Evolutionary conservation across 1,140 invertebrate species (phyloP), one percentile per base, ranked within the genome.

Genomic region (Parapsyche elsis): DNA sequence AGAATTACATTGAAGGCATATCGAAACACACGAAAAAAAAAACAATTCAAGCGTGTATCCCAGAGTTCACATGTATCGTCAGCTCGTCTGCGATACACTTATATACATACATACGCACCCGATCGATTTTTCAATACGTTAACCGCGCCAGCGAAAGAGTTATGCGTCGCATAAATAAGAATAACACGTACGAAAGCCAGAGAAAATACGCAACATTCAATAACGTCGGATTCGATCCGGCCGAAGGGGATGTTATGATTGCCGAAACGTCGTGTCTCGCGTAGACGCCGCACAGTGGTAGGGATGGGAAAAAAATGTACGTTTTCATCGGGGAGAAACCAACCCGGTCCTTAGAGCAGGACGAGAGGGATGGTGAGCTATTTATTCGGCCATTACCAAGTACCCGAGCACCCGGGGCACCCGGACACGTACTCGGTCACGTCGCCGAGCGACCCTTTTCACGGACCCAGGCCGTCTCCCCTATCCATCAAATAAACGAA

Each of bases 381-480:
- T 75, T 75, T 75, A 75, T 75, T 75, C 49, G 73, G 16, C 73
- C 73, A 75, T 75, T 75, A 75, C 46, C 46, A 24, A 23, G 46
- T 9, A 38, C 10, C 49, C 46, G 73, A 30, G 70, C 21, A 71
- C 70, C 70, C 70, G 30, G 73, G n/a, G 70, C 21, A 71, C 70
- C 70, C 70, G 30, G 10, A 49, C 73, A 75, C 49, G 73, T 49
- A 75, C 73, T 75, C 73, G 64, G 73, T 75, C 73, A 75, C 73
- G 73, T 75, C 73, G 46, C 0, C 46, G 21, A 14, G 23, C 21
- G 49, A 75, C 73, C 73, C 73, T 75, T 75, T 75, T 75, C 73
- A 75, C 23, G 49, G 49, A 49, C 49, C 49, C 46, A 0, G 44
- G 24, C 45, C 45, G 21, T 53, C 44, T 57, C 49, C 16, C 16